Evolutionary conservation across 2,888 invertebrate genomes (phyloP), one percentile per base, ranked within the genome.

Genomic region (Nomada goodeniana): DNA sequence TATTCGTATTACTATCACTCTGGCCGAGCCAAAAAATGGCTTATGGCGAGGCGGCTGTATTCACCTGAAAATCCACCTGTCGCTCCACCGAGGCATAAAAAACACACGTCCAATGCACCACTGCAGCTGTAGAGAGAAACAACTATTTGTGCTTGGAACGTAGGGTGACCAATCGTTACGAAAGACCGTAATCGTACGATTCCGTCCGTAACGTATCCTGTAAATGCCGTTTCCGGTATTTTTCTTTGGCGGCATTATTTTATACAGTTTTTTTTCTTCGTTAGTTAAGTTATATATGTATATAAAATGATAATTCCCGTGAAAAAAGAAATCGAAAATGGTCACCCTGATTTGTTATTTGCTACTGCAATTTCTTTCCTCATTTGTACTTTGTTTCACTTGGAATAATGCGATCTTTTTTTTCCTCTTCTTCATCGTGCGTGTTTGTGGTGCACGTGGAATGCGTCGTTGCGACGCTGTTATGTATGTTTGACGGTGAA

Each of bases 1-100:
- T 97, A 97, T 94, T 94, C 96, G 90, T 97, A 97, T 93, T 97
- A 96, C 92, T 97, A 97, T 94, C 96, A 96, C 93, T 96, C 96
- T 90, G 96, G 96, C 89, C 95, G 95, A 86, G 95, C 97, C 87
- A 96, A 96, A 94, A 95, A 94, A 85, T 94, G 96, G 92, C 93
- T 96, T 42, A 96, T 92, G 90, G 89, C 91, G n/a, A 89, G 91
- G 65, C 90, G 89, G 79, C 83, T 90, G 68, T 76, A 91, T 64
- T 70, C 79, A 11, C 82, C 90, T 13, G 90, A 91, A 53, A 83
- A 53, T 47, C 91, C 92, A 73, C 93, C 93, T n/a, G 88, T 93
- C 52, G 92, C 92, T 67, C 93, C 93, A 18, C 93, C 93, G n/a
- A 89, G 93, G 80, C 92, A 90, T 68, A 93, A 91, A 88, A 91